Evolutionary conservation across 2,888 invertebrate genomes (phyloP), one percentile per base, ranked within the genome.

Genomic region (Coremacera marginata): DNA sequence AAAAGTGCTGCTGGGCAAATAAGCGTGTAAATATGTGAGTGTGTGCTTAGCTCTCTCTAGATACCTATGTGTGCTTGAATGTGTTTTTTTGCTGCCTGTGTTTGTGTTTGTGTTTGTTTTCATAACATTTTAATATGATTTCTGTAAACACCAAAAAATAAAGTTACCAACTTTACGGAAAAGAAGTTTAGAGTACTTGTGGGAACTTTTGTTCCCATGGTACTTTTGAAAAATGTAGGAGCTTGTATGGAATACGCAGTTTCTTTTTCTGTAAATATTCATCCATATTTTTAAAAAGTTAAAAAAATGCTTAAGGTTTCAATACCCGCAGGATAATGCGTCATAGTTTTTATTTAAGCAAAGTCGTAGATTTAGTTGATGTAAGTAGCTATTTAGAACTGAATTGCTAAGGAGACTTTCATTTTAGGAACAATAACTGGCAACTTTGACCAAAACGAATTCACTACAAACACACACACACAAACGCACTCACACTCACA

Each of bases 111-210:
- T 27, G 31, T 51, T 70, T 70, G 31, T 70, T 27, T 52, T 70
- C 19, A 25, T 34, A 52, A 55, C 34, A 70, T 70, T 70, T 70
- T 71, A 71, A 71, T 71, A 60, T 71, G 71, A 71, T 71, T 71
- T 71, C 44, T 9, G 57, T 37, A 71, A 71, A 60, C 71, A 71
- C 22, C 34, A 71, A 51, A 34, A 67, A 34, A 37, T 1, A 11
- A 34, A 34, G 19, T 34, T 65, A 34, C 37, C 25, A 22, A 22
- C 22, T 22, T 60, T 60, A 25, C 14, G 11, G 2, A 44, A 44
- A 44, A 44, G 7, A 44, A 44, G 11, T 3, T 11, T 44, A 11
- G 11, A 44, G 44, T 44, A 44, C 7, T 44, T 44, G 44, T 44
- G 44, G 44, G 44, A 11, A 44, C 14, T 44, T 14, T 11, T 44